These are phyloP conservation scores for Stomorhina lunata DNA, from an alignment of 2,888 invertebrate genomes.

Conservation along the genomic window DNA sequence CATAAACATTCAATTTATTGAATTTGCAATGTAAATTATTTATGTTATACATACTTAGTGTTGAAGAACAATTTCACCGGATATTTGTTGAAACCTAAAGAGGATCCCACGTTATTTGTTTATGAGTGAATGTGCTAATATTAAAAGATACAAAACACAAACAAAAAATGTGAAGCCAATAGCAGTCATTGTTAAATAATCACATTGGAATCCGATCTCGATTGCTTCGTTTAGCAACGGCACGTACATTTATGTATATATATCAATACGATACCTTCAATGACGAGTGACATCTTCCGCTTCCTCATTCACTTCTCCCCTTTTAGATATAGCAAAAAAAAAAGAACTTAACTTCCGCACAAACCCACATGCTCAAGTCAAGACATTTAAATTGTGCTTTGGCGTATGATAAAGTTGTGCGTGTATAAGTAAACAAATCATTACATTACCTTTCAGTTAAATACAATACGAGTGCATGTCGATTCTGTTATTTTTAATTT, in stretches of 20 bases:
- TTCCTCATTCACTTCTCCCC: conserved; percentile 67
- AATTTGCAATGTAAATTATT: no score
- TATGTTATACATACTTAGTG: no score
- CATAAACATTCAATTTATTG: no score
- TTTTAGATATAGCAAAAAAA: not conserved
- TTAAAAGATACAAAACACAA: not conserved
- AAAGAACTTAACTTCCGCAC: conserved; percentile 30
- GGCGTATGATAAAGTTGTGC: conserved; percentile 25
- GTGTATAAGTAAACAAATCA: conserved; percentile 59
- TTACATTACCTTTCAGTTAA: conserved; percentile 33
- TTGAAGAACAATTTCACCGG: not conserved
- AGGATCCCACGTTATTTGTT: conserved; percentile 45
- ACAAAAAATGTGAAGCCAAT: conserved; percentile 50
- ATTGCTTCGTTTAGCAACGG: conserved; percentile 70
- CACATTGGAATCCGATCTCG: conserved; percentile 47
- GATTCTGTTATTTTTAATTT: conserved; percentile 12
- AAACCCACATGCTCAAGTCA: conserved; percentile 18
- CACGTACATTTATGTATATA: conserved; percentile 69
- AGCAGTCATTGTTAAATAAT: conserved; percentile 33
- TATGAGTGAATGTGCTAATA: not conserved
- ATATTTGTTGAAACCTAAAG: conserved; percentile 35
- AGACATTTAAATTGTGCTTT: conserved; percentile 5
- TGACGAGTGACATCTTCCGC: conserved; percentile 77
- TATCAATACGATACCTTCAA: conserved; percentile 70
- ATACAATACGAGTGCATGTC: conserved; percentile 60